phyloP scores from a whole-genome alignment of 1,140 invertebrate genomes.

The Galendromus occidentalis region DNA sequence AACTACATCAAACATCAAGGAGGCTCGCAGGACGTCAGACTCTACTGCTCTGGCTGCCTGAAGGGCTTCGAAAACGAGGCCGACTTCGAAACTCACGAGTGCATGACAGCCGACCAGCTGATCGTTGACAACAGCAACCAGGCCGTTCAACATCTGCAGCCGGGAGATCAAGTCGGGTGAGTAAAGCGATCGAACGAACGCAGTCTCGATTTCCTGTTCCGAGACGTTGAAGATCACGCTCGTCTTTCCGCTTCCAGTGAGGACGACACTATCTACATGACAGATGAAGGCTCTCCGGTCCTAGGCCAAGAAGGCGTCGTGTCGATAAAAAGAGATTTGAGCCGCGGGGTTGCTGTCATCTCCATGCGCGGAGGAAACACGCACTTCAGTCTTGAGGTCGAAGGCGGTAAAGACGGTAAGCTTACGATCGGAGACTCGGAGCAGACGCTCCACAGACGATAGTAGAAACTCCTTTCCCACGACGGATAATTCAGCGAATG shows the following conservation, averaged over 20 bases:
- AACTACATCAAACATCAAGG: too few relatives aligned
- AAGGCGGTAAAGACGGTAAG: background rate
- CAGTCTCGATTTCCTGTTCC: too few relatives aligned
- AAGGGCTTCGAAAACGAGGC: constrained; percentile 18
- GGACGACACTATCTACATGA: background rate
- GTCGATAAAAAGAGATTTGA: background rate
- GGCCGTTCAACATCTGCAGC: too few relatives aligned
- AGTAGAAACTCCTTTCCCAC: background rate
- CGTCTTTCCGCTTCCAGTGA: background rate
- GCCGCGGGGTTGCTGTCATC: background rate
- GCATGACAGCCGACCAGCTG: background rate
- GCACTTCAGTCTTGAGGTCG: background rate
- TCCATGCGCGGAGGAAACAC: background rate
- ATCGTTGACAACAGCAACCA: too few relatives aligned
- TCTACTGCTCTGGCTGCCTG: constrained; percentile 18
- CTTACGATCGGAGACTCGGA: too few relatives aligned
- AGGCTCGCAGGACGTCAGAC: constrained; percentile 9
- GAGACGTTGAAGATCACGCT: too few relatives aligned
- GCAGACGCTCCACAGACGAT: background rate
- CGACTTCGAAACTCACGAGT: constrained; percentile 17
- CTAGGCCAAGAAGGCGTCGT: background rate
- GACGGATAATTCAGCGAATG: too few relatives aligned
- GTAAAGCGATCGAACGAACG: too few relatives aligned
- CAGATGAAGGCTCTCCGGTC: background rate
- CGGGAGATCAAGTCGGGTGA: too few relatives aligned